These are phyloP conservation scores for Eilema griseolum DNA, from an alignment of 2,888 invertebrate genomes.

Conservation along the genomic window DNA sequence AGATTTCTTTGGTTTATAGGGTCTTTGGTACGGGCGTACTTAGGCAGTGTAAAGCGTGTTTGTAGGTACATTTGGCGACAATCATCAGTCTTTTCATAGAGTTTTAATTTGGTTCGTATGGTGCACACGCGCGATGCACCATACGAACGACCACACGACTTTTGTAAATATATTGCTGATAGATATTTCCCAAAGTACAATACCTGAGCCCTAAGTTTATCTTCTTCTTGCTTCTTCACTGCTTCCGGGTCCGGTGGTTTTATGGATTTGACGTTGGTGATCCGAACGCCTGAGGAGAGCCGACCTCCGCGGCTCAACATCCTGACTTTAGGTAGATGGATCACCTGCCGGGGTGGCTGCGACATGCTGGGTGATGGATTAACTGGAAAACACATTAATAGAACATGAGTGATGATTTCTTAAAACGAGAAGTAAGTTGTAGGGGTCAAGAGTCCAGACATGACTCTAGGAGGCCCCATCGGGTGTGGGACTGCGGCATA, in stretches of 20 bases:
- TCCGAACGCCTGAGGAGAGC: slow-evolving; percentile 64
- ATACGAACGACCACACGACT: too few relatives aligned
- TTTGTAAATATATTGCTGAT: not conserved
- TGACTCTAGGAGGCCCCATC: too few relatives aligned
- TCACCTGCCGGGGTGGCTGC: slow-evolving; percentile 66
- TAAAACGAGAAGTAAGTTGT: not conserved
- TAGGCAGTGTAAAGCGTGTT: too few relatives aligned
- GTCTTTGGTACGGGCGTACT: too few relatives aligned
- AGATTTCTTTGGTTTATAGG: too few relatives aligned
- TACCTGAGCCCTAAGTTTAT: slow-evolving; percentile 76
- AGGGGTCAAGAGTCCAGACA: too few relatives aligned
- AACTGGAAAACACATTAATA: slow-evolving; percentile 62
- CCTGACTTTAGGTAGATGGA: slow-evolving; percentile 75
- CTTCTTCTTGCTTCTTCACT: slow-evolving; percentile 73
- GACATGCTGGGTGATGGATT: slow-evolving; percentile 61
- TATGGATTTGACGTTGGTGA: slow-evolving; percentile 78
- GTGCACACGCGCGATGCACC: too few relatives aligned
- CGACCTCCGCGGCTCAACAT: slow-evolving; percentile 72
- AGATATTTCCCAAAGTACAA: not conserved
- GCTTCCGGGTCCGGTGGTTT: slow-evolving; percentile 72
- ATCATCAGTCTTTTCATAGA: too few relatives aligned
- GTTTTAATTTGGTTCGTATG: too few relatives aligned
- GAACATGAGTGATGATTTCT: not conserved
- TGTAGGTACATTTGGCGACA: too few relatives aligned
- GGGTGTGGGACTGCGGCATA: too few relatives aligned